Evolutionary conservation across 1,140 invertebrate genomes (phyloP).

Genomic region (Lepidostoma basale): DNA sequence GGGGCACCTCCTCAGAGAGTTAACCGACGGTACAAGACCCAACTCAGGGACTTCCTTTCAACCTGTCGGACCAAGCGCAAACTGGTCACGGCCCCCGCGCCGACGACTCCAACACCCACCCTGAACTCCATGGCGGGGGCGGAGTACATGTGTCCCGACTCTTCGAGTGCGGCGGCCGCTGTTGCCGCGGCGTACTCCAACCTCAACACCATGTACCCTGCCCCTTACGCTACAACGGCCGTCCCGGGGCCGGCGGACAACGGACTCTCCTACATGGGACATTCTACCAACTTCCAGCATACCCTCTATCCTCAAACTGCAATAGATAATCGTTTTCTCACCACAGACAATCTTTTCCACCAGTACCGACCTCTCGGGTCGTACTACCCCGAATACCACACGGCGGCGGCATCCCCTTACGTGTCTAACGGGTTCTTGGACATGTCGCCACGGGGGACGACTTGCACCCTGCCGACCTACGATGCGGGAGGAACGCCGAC

Average conservation of each 20-base stretch:
- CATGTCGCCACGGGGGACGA: constrained; percentile 61
- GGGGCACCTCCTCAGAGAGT: constrained; percentile 73
- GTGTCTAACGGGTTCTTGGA: constrained; percentile 82
- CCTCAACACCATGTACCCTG: constrained; percentile 79
- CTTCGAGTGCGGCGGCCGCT: constrained; percentile 70
- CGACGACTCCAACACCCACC: constrained; percentile 52
- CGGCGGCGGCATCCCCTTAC: constrained; percentile 65
- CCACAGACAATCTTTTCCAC: constrained; percentile 84
- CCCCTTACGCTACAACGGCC: constrained; percentile 64
- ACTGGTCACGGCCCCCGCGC: constrained; percentile 63
- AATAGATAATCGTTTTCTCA: constrained; percentile 75
- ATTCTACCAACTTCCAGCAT: constrained; percentile 75
- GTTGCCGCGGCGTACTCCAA: constrained; percentile 81
- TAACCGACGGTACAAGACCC: constrained; percentile 89
- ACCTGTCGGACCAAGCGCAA: constrained; percentile 91
- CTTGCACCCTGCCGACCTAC: constrained; percentile 58
- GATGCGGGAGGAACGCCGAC: constrained; percentile 60
- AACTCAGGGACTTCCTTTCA: constrained; percentile 88
- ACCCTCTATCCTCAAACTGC: constrained; percentile 72
- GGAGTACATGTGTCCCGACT: constrained; percentile 61
- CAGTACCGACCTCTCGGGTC: constrained; percentile 79
- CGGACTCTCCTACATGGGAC: constrained; percentile 72
- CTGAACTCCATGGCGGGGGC: constrained; percentile 54
- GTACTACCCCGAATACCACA: constrained; percentile 81
- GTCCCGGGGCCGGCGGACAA: constrained; percentile 67